phyloP scores from a whole-genome alignment of 2,888 invertebrate species.

The Dermolepida albohirtum region DNA sequence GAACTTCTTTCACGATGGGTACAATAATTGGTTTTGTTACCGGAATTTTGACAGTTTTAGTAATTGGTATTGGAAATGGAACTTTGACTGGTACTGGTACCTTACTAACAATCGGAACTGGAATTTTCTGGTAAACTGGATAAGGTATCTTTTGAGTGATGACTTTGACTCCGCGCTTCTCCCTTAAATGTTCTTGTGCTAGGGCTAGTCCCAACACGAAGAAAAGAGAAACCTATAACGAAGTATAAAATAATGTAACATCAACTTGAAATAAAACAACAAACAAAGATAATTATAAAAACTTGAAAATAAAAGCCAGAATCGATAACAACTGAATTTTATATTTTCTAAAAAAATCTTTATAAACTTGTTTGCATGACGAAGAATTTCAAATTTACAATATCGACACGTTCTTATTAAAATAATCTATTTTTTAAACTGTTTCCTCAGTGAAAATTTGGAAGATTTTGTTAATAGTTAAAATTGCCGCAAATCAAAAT shows the following conservation, averaged over 20 bases:
- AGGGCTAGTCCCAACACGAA: constrained; percentile 44
- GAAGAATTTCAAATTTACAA: too few relatives aligned
- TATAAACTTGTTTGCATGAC: too few relatives aligned
- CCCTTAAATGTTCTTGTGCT: constrained; percentile 40
- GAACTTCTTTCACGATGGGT: constrained; percentile 37
- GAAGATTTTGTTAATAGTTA: too few relatives aligned
- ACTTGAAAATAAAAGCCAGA: too few relatives aligned
- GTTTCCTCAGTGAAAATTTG: too few relatives aligned
- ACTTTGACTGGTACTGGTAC: constrained; percentile 41
- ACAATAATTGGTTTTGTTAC: constrained; percentile 42
- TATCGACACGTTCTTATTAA: too few relatives aligned
- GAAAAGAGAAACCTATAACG: constrained; percentile 39
- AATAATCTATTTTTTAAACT: too few relatives aligned
- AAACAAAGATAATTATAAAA: too few relatives aligned
- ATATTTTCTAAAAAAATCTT: too few relatives aligned
- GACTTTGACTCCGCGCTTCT: constrained; percentile 43
- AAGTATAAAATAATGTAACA: background rate
- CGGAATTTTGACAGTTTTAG: constrained; percentile 32
- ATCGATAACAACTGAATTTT: too few relatives aligned
- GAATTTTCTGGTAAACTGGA: constrained; percentile 39
- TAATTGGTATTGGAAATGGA: constrained; percentile 37
- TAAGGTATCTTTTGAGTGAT: constrained; percentile 45
- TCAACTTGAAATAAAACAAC: too few relatives aligned
- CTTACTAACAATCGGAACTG: constrained; percentile 38
- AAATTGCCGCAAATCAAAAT: too few relatives aligned